These are phyloP conservation scores for Seriola quinqueradiata DNA, from an alignment of 2,113 vertebrate genomes.

Conservation along the genomic window DNA sequence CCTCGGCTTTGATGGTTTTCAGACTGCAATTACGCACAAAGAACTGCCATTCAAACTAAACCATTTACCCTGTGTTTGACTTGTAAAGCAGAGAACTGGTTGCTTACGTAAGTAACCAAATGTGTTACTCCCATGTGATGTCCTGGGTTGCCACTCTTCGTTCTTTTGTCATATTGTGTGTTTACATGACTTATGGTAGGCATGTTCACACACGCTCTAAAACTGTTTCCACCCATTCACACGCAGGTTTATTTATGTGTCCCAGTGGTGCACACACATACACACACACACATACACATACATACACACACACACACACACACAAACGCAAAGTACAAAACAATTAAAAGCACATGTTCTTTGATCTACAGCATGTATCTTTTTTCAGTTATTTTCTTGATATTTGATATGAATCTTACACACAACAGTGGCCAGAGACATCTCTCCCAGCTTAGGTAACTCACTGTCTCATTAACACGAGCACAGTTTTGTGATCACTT, in stretches of 20 bases:
- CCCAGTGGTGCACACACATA: background rate
- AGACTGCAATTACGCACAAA: slow-evolving; percentile 20
- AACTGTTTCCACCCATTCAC: slow-evolving; percentile 20
- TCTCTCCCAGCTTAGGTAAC: background rate
- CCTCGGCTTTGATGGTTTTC: slow-evolving; percentile 67
- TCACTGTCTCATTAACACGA: no score
- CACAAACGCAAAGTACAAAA: background rate
- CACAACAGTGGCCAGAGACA: background rate
- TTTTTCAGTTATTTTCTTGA: background rate
- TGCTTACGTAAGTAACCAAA: slow-evolving; percentile 20
- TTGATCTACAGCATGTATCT: background rate
- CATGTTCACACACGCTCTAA: slow-evolving; percentile 22
- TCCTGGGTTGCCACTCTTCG: background rate
- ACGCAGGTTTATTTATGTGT: slow-evolving; percentile 1
- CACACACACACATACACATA: background rate
- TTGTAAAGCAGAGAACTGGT: slow-evolving; percentile 24
- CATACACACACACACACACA: background rate
- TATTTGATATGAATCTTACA: background rate
- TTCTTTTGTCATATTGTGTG: background rate
- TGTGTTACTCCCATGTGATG: background rate
- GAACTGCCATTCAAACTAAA: slow-evolving; percentile 37
- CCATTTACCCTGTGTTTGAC: slow-evolving; percentile 30
- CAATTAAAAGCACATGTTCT: background rate
- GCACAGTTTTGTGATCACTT: background rate
- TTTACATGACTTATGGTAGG: slow-evolving; percentile 12